These are phyloP conservation scores for Mesaphorura yosii DNA, from an alignment of 1,140 invertebrate genomes.

Conservation along the genomic window DNA sequence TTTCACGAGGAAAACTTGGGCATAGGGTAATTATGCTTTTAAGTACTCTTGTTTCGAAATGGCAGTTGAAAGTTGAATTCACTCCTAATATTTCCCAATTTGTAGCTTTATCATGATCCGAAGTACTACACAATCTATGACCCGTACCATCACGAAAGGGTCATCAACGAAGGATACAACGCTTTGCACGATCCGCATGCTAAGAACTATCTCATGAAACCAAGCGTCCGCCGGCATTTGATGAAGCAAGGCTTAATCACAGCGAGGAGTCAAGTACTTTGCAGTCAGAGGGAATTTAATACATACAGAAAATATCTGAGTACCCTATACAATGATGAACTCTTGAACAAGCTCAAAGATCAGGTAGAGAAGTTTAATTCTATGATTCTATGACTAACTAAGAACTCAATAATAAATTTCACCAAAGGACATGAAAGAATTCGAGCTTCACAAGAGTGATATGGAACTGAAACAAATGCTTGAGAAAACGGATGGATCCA, in stretches of 20 bases:
- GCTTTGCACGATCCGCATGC: slow-evolving; percentile 38
- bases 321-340: slow-evolving; percentile 32
- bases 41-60: neutral
- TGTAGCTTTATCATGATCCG: neutral
- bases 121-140: neutral
- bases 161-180: slow-evolving; percentile 33
- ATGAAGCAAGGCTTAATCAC: slow-evolving; percentile 35
- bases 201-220: slow-evolving; percentile 32
- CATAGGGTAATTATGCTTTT: neutral
- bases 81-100: neutral
- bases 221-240: slow-evolving; percentile 31
- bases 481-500: neutral
- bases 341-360: neutral
- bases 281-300: slow-evolving; percentile 37
- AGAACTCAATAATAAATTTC: neutral
- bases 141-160: neutral
- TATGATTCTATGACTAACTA: neutral
- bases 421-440: neutral
- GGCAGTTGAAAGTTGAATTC: no score
- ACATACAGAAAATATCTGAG: slow-evolving; percentile 36
- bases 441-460: neutral
- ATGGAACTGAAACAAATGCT: neutral
- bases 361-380: neutral
- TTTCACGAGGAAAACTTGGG: neutral
- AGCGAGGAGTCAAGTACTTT: slow-evolving; percentile 34